Conservation (phyloP, 2,797 vertebrate species). For the Parotocinclus haroldoi region DNA sequence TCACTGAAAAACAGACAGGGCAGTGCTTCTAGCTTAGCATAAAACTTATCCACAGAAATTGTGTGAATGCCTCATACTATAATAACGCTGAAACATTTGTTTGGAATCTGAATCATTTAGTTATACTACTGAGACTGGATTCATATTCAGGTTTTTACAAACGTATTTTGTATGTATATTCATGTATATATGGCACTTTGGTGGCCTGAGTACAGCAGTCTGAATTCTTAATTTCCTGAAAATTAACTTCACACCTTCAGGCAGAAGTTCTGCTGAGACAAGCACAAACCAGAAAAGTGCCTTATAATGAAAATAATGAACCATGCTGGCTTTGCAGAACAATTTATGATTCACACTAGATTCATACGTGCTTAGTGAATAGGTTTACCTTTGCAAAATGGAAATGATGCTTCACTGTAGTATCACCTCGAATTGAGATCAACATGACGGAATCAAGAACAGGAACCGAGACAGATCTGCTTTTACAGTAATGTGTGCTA, state of each 20-base stretch:
- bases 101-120: no score
- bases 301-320: not conserved
- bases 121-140: no score
- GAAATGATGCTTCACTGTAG: constrained; percentile 13
- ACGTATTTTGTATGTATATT: no score
- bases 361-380: not conserved
- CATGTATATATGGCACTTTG: no score
- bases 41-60: no score
- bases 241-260: constrained; percentile 16
- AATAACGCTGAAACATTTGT: no score
- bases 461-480: not conserved
- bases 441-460: not conserved
- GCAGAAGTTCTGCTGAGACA: constrained; percentile 3
- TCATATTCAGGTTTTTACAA: no score
- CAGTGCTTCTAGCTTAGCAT: no score
- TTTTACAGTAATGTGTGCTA: not conserved
- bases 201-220: not conserved
- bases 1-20: no score
- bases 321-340: constrained; percentile 13
- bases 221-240: not conserved
- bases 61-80: no score
- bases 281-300: constrained; percentile 9
- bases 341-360: constrained; percentile 38
- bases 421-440: not conserved
- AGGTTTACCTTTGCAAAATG: constrained; percentile 25